Conservation (phyloP, 2,797 vertebrate species). For the Zalophus californianus region DNA sequence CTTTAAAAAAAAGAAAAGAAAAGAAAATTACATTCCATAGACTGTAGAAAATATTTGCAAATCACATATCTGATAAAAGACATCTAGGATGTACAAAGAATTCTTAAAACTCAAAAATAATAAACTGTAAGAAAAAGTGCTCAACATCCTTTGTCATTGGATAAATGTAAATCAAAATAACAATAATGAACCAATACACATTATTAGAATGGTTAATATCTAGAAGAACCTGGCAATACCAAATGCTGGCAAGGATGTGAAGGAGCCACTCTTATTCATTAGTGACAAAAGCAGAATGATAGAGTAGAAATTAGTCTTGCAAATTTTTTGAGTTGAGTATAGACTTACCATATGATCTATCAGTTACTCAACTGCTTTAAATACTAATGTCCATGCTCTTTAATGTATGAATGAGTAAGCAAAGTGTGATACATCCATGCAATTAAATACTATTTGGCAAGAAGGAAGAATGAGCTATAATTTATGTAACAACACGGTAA, state of each 20-base stretch:
- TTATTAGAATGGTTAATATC: background rate
- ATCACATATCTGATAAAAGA: background rate
- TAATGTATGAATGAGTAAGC: background rate
- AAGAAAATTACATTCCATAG: background rate
- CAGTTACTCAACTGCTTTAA: background rate
- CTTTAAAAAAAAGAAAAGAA: too few relatives aligned
- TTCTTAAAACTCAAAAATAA: background rate
- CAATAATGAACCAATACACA: background rate
- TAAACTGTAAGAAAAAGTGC: background rate
- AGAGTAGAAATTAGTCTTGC: background rate
- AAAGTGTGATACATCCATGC: background rate
- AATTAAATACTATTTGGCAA: background rate
- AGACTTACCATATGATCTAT: background rate
- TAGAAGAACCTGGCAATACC: background rate
- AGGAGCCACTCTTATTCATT: background rate
- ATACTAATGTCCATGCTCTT: background rate
- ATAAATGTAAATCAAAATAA: background rate
- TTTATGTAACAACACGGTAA: background rate
- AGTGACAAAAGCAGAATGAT: background rate
- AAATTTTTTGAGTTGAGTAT: background rate
- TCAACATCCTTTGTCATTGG: background rate
- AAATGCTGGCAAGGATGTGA: background rate
- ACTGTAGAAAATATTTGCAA: background rate
- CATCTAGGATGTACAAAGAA: background rate
- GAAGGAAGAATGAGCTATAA: background rate